phyloP scores from a whole-genome alignment of 2,888 invertebrate species.

The Bursaphelenchus okinawaensis region DNA sequence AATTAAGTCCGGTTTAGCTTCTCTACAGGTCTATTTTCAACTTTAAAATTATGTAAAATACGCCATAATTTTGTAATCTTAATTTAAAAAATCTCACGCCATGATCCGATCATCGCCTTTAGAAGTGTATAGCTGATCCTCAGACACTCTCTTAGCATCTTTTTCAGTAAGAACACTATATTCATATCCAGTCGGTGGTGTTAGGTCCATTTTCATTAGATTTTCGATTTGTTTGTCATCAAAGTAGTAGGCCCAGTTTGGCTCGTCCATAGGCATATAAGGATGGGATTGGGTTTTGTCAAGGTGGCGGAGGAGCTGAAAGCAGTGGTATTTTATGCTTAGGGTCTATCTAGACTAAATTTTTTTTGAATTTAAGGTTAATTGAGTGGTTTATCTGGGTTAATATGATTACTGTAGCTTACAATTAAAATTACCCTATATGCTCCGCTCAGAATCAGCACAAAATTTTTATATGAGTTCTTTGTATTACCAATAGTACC shows the following conservation, averaged over 20 bases:
- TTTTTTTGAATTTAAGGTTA: too few relatives aligned
- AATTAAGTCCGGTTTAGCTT: too few relatives aligned
- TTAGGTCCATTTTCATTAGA: neutral
- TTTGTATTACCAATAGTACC: too few relatives aligned
- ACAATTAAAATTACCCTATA: neutral
- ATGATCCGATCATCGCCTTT: neutral
- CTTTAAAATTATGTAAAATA: too few relatives aligned
- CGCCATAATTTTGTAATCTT: too few relatives aligned
- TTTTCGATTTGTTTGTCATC: neutral
- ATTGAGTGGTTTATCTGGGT: neutral
- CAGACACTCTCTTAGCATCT: neutral
- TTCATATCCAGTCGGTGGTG: neutral
- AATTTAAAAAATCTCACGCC: too few relatives aligned
- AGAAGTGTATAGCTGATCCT: neutral
- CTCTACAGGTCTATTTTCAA: too few relatives aligned
- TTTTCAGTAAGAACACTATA: neutral
- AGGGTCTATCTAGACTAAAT: too few relatives aligned
- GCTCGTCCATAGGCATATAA: neutral
- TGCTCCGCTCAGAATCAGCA: too few relatives aligned
- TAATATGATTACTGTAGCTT: neutral
- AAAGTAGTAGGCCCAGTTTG: neutral
- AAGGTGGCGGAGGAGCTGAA: neutral
- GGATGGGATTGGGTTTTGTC: neutral
- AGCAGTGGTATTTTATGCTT: too few relatives aligned
- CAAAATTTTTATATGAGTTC: too few relatives aligned